Percentiles rank a stretch among this genome's conserved stretches.
These are phyloP conservation scores for Cremastinae sp. DNA, from an alignment of 2,888 invertebrate genomes.

Conservation along the genomic window DNA sequence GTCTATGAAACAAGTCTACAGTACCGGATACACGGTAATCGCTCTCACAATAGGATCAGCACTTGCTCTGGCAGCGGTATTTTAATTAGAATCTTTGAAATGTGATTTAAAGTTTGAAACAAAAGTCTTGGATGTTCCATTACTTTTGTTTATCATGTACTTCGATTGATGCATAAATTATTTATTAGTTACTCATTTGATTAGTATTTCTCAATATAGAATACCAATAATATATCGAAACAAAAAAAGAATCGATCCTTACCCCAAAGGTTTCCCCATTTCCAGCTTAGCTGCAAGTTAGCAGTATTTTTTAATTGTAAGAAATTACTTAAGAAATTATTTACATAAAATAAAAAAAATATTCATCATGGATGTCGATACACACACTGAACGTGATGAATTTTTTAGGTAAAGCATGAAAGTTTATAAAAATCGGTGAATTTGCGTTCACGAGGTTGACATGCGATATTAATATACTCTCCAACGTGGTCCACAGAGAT, in stretches of 20 bases:
- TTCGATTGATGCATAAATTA: constrained; percentile 48
- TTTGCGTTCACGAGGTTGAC: too few relatives aligned
- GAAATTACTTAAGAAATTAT: not conserved
- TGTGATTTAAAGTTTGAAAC: not conserved
- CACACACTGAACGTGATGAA: too few relatives aligned
- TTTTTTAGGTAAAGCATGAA: too few relatives aligned
- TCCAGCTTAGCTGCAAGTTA: too few relatives aligned
- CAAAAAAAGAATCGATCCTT: not conserved
- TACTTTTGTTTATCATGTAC: constrained; percentile 36
- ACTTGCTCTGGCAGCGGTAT: constrained; percentile 78
- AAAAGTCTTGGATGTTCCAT: constrained; percentile 24
- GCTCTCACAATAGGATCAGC: constrained; percentile 80
- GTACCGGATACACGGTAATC: constrained; percentile 85
- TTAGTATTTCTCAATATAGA: constrained; percentile 6
- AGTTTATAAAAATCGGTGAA: too few relatives aligned
- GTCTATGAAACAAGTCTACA: constrained; percentile 88
- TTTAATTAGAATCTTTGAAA: constrained; percentile 66
- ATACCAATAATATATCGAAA: not conserved
- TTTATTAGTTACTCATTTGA: constrained; percentile 44
- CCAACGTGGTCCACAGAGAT: constrained; percentile 55
- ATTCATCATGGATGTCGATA: too few relatives aligned
- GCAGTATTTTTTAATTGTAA: constrained; percentile 1
- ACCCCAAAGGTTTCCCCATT: too few relatives aligned
- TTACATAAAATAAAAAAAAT: too few relatives aligned
- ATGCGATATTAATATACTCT: not conserved